Conservation (phyloP, 2,113 vertebrate genomes). For the Ciconia maguari region DNA sequence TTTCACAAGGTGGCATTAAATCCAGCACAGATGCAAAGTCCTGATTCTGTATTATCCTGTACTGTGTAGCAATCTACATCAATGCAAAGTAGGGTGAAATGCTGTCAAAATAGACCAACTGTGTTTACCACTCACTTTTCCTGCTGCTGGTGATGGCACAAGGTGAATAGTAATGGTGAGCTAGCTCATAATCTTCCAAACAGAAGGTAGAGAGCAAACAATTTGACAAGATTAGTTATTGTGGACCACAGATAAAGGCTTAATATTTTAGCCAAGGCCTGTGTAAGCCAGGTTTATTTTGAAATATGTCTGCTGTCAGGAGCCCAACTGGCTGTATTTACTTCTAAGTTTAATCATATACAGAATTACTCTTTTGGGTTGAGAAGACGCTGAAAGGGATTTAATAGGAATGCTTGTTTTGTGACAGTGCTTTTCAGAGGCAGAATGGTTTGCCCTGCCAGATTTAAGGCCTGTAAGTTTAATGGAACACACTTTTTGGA, state of each 20-base stretch:
- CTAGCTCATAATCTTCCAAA: slow-evolving; percentile 55
- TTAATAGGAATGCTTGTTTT: slow-evolving; percentile 61
- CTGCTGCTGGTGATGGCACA: slow-evolving; percentile 42
- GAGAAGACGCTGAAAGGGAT: slow-evolving; percentile 34
- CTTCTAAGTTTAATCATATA: slow-evolving; percentile 57
- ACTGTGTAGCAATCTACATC: not conserved
- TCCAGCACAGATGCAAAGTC: not conserved
- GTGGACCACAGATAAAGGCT: slow-evolving; percentile 62
- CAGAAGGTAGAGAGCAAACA: slow-evolving; percentile 48
- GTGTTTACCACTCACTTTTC: slow-evolving; percentile 41
- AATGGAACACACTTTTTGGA: slow-evolving; percentile 29
- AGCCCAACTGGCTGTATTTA: slow-evolving; percentile 64
- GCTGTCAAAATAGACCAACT: slow-evolving; percentile 3
- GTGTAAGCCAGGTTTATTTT: slow-evolving; percentile 62
- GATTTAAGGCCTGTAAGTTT: slow-evolving; percentile 14
- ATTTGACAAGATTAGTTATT: slow-evolving; percentile 62
- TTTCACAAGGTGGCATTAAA: slow-evolving; percentile 21
- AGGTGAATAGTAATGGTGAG: slow-evolving; percentile 57
- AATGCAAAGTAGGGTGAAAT: slow-evolving; percentile 29
- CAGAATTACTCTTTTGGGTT: slow-evolving; percentile 52
- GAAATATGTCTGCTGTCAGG: slow-evolving; percentile 61
- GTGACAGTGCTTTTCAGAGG: slow-evolving; percentile 35
- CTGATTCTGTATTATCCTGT: not conserved
- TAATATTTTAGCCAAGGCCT: slow-evolving; percentile 66
- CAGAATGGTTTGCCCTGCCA: slow-evolving; percentile 38